Evolutionary conservation across 2,888 invertebrate species (phyloP), one percentile per base, ranked within the genome.

Genomic region (Rotaria socialis): DNA sequence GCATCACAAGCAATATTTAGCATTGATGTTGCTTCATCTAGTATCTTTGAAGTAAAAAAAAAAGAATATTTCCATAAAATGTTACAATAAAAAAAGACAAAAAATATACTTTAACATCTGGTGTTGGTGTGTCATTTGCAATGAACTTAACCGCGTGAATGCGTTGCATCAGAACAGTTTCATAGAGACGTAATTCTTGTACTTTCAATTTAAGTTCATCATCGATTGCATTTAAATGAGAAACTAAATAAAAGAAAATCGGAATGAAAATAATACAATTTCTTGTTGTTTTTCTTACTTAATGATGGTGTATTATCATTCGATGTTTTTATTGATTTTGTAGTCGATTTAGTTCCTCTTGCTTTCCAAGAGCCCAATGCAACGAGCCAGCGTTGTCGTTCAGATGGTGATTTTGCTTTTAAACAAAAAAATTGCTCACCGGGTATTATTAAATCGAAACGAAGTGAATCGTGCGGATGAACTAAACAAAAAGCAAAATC

Each of bases 161-260:
- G 92, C 95, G 95, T 90, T 95, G 95, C 94, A 95, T 94, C 89
- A 95, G 92, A 67, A 95, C 92, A 91, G 95, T 95, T 92, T 95
- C 94, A 90, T 95, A 95, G 55, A 95, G 92, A 88, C 94, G 92
- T 88, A 95, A 91, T 90, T 95, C 95, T 16, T 94, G 94, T 89
- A 94, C 94, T 90, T 95, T 95, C 85, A 94, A 93, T 89, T 93
- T 93, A 88, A 74, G 41, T 41, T 74, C 74, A 43, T 74, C 19
- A 74, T 74, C 74, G 6, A 43, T 41, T 41, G 41, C 19, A 43
- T 2, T 43, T 74, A 74, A 7, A 41, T 41, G 43, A 22, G 35
- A 74, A 41, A 74, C 58, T 60, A 27, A 24, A 56, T 0, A 56
- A 56, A 7, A 56, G 8, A 1, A 56, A 56, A 24, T 35, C 35